Base-by-base conservation (phyloP, 2,888 invertebrate genomes). In the Ennomos erosarius region DNA sequence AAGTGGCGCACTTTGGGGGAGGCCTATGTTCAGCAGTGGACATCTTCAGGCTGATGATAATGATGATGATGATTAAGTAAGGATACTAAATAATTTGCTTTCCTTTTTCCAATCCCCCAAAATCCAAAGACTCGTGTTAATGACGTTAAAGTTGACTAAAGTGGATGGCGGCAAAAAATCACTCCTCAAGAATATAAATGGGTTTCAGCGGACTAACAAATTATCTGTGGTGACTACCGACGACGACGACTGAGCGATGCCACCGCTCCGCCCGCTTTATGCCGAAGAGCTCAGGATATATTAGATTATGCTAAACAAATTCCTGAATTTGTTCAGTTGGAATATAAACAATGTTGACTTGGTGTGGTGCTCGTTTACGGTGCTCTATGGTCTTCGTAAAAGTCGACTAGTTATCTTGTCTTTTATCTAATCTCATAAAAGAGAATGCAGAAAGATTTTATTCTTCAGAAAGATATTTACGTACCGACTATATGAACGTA, bases 131-230 rank as follows among this genome's bases (percentile, higher is more conserved):
- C 38, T 38, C 35, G 36, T 42, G 12, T 40, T 55, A 55, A 55
- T 55, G 42, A 36, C 37, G 47, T 42, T 47, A 47, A 47, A 54
- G 47, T 47, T 42, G 42, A 47, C 47, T 40, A 54, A 54, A 42
- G 40, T 47, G 42, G 40, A 55, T 54, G 40, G 47, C 47, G 11
- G 26, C 44, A 36, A 55, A 46, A 53, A 55, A 55, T 47, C 54
- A 47, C 47, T 42, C 42, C 16, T 9, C 33, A 38, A 16, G 48
- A 55, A 55, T 55, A 55, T 55, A 55, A 55, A 55, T 55, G 48
- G 37, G 33, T 33, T 34, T 33, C 37, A 2, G 38, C 35, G 38
- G 33, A 10, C 33, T 48, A 38, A 55, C 48, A 38, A 43, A 55
- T 55, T 37, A 55, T 55, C 40, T 47, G 33, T 42, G 43, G 48